Evolutionary conservation across 1,140 invertebrate genomes (phyloP).

Genomic region (Berghia stephanieae): DNA sequence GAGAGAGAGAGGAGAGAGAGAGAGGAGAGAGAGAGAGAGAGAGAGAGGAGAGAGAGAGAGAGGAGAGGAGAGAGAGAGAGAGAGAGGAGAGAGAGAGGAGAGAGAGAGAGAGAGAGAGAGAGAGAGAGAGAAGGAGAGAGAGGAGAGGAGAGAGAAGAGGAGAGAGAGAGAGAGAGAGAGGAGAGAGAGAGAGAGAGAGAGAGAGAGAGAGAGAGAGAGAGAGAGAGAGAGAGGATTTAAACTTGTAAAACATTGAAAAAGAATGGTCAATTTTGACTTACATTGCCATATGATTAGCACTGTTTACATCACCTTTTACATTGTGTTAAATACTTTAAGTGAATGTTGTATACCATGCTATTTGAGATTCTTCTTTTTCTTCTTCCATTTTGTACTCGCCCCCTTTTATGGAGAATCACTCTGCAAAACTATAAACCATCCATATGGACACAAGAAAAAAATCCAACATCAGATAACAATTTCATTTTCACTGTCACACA

Average conservation of each 20-base stretch:
- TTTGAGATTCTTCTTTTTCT: background rate
- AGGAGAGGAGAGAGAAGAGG: background rate
- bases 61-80: background rate
- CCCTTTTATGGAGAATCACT: background rate
- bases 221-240: background rate
- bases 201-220: slow-evolving; percentile 9
- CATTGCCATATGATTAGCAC: background rate
- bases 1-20: background rate
- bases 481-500: no score
- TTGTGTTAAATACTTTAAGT: background rate
- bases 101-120: no score
- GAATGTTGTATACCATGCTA: background rate
- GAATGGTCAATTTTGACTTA: background rate
- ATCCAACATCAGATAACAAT: no score
- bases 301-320: background rate
- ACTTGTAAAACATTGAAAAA: background rate
- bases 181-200: slow-evolving; percentile 4
- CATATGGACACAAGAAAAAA: no score
- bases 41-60: background rate
- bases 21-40: slow-evolving; percentile 13
- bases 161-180: no score
- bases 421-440: no score
- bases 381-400: background rate
- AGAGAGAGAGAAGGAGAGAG: background rate
- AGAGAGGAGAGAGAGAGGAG: background rate